Evolutionary conservation across 2,797 vertebrate genomes (phyloP).

Genomic region (Silurus lanzhouensis): DNA sequence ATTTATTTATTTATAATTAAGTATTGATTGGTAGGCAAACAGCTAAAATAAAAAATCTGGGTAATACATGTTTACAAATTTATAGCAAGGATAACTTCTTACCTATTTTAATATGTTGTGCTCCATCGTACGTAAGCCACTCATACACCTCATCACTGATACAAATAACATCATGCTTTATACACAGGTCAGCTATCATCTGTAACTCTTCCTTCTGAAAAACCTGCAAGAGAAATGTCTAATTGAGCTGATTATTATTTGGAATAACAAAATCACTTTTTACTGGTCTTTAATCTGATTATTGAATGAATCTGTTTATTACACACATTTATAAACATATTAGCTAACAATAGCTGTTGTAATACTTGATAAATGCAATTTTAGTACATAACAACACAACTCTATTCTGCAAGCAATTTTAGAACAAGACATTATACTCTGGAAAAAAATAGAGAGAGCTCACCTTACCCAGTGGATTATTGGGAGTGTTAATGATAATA

Average conservation of each 20-base stretch:
- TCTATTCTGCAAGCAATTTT: not conserved
- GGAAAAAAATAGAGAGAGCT: slow-evolving; percentile 15
- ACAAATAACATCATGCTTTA: slow-evolving; percentile 85
- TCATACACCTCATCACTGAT: slow-evolving; percentile 95
- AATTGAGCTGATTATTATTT: not conserved
- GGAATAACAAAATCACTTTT: too few relatives aligned
- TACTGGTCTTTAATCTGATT: too few relatives aligned
- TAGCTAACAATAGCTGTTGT: too few relatives aligned
- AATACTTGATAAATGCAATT: not conserved
- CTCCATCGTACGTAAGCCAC: slow-evolving; percentile 88
- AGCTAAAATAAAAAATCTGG: not conserved
- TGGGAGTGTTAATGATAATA: slow-evolving; percentile 90
- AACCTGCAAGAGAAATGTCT: slow-evolving; percentile 72
- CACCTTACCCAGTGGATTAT: slow-evolving; percentile 96
- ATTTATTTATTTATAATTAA: too few relatives aligned
- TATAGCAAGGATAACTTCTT: slow-evolving; percentile 44
- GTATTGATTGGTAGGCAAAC: not conserved
- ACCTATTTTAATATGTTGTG: slow-evolving; percentile 89
- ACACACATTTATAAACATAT: too few relatives aligned
- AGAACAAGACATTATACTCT: too few relatives aligned
- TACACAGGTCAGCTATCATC: slow-evolving; percentile 86
- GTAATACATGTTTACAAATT: not conserved
- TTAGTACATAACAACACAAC: not conserved
- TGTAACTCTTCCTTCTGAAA: slow-evolving; percentile 84
- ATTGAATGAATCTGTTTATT: too few relatives aligned